phyloP scores from a whole-genome alignment of 2,797 vertebrate genomes.

The Ispidina picta region DNA sequence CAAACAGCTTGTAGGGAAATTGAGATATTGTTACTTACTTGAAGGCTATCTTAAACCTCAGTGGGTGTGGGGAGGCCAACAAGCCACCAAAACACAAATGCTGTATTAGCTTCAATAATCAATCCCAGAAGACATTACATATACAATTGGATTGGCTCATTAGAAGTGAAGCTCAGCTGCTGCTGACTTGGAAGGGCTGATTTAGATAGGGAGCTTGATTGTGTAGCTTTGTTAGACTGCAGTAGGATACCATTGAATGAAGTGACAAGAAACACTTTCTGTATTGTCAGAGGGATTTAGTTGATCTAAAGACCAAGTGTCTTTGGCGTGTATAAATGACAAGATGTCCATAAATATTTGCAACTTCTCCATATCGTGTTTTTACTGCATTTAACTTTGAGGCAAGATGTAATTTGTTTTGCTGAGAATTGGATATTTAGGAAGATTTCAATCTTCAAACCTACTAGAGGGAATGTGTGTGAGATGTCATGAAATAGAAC shows the following conservation, averaged over 20 bases:
- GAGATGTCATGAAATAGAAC: background rate
- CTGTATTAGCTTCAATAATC: background rate
- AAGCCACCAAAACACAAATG: background rate
- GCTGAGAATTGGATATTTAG: slow-evolving; percentile 3
- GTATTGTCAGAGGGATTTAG: background rate
- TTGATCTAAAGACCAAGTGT: background rate
- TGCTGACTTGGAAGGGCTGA: background rate
- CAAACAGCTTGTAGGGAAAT: background rate
- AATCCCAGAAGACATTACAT: background rate
- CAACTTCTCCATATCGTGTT: background rate
- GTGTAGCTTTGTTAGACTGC: background rate
- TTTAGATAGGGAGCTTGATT: background rate
- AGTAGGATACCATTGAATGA: background rate
- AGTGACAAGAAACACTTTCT: background rate
- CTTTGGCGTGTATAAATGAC: background rate
- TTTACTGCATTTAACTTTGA: background rate
- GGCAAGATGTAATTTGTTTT: background rate
- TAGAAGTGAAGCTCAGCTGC: slow-evolving; percentile 7
- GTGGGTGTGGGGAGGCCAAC: background rate
- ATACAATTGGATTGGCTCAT: background rate
- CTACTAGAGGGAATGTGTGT: background rate
- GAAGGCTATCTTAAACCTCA: background rate
- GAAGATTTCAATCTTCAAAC: slow-evolving; percentile 4
- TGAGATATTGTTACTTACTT: background rate
- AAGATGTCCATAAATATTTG: background rate